These are phyloP conservation scores for Setophaga coronata DNA, from an alignment of 2,113 vertebrate species.

Conservation along the genomic window DNA sequence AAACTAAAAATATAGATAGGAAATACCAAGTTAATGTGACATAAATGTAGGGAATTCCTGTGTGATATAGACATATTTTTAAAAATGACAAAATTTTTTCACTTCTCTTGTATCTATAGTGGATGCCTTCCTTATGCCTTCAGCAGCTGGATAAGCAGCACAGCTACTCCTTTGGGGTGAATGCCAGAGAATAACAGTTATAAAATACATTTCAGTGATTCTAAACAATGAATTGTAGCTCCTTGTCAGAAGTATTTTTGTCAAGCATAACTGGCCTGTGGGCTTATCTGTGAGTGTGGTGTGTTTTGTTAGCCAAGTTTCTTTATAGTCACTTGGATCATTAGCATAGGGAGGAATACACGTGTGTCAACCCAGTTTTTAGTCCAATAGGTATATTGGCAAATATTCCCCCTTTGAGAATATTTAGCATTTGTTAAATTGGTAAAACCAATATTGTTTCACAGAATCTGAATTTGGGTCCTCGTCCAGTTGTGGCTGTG, in stretches of 20 bases:
- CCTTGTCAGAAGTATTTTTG: conserved; percentile 4
- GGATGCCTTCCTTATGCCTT: not conserved
- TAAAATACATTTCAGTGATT: not conserved
- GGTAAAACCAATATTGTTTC: not conserved
- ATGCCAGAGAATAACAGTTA: not conserved
- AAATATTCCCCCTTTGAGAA: not conserved
- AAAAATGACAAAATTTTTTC: not conserved
- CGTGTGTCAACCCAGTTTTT: not conserved
- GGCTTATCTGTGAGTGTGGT: not conserved
- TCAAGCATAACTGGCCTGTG: not conserved
- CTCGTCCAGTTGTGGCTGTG: not conserved
- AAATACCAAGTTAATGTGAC: not conserved
- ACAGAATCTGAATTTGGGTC: not conserved
- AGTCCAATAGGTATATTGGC: not conserved
- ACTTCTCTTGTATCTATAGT: not conserved
- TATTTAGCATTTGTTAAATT: not conserved
- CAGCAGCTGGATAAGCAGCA: not conserved
- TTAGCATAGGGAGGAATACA: not conserved
- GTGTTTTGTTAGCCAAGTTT: not conserved
- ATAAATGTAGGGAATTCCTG: not conserved
- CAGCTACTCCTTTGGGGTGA: not conserved
- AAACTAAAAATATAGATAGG: not conserved
- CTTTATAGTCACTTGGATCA: not conserved
- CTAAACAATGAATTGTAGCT: not conserved
- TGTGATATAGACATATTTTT: not conserved